Evolutionary conservation across 2,797 vertebrate species (phyloP).

Genomic region (Catostomus latipinnis): DNA sequence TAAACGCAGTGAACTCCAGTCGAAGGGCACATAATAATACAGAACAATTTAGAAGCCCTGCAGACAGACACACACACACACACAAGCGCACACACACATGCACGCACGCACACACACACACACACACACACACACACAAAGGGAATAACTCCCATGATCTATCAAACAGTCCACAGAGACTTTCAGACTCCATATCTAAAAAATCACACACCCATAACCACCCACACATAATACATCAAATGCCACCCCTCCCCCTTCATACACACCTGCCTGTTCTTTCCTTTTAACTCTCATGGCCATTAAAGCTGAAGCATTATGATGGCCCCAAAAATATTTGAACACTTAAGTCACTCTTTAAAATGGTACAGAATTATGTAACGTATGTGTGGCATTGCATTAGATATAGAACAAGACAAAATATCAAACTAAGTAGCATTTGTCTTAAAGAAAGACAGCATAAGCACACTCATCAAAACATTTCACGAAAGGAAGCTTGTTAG

Average conservation of each 20-base stretch:
- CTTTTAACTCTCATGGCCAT: constrained; percentile 17
- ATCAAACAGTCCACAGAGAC: constrained; percentile 45
- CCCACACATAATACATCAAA: constrained; percentile 25
- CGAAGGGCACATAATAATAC: constrained; percentile 39
- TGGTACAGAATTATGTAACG: too few species aligned
- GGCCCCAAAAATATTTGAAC: neutral
- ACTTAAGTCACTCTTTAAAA: too few species aligned
- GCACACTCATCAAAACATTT: neutral
- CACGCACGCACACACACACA: neutral
- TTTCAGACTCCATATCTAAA: too few species aligned
- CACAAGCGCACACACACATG: too few species aligned
- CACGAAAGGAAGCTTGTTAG: neutral
- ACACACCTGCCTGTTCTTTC: constrained; percentile 42
- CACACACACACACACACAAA: neutral
- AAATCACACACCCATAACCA: constrained; percentile 36
- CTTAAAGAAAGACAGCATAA: neutral
- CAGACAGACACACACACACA: constrained; percentile 30
- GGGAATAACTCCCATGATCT: constrained; percentile 32
- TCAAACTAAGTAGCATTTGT: neutral
- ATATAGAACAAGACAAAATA: neutral
- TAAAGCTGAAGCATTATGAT: neutral
- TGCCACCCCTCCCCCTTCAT: neutral
- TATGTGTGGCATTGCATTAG: neutral
- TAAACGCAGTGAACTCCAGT: constrained; percentile 51
- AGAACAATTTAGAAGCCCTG: constrained; percentile 32